Conservation (phyloP, 2,888 invertebrate genomes). For the Hartigia nigra region DNA sequence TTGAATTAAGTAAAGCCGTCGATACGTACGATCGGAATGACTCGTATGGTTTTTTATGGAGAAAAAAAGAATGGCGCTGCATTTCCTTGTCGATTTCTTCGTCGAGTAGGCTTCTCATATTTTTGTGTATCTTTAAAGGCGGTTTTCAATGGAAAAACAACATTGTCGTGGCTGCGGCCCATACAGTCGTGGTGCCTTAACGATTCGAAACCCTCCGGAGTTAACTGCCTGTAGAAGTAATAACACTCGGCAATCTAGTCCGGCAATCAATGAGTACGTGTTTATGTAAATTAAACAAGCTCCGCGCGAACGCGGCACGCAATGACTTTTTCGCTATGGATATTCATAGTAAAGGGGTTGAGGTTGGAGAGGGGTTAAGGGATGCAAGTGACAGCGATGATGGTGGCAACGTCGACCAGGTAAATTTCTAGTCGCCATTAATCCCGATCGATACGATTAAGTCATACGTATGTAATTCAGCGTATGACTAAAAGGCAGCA, state of each 20-base stretch:
- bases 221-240: conserved; percentile 54
- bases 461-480: neutral
- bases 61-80: neutral
- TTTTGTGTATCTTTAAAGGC: neutral
- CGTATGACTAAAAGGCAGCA: neutral
- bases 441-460: neutral
- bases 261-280: conserved; percentile 61
- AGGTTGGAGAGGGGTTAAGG: too few species aligned
- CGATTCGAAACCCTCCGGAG: conserved; percentile 18
- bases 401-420: neutral
- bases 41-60: neutral
- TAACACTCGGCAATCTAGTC: conserved; percentile 53
- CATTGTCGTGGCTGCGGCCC: neutral
- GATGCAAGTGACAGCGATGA: neutral
- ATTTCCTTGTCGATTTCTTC: neutral
- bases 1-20: neutral
- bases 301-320: conserved; percentile 50
- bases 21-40: neutral
- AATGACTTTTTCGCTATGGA: conserved; percentile 35
- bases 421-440: neutral
- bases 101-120: neutral
- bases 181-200: neutral
- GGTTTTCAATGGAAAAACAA: neutral
- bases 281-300: conserved; percentile 61
- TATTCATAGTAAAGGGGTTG: neutral